These are phyloP conservation scores for Nasonia longicornis DNA, from an alignment of 1,140 invertebrate genomes.

Conservation along the genomic window DNA sequence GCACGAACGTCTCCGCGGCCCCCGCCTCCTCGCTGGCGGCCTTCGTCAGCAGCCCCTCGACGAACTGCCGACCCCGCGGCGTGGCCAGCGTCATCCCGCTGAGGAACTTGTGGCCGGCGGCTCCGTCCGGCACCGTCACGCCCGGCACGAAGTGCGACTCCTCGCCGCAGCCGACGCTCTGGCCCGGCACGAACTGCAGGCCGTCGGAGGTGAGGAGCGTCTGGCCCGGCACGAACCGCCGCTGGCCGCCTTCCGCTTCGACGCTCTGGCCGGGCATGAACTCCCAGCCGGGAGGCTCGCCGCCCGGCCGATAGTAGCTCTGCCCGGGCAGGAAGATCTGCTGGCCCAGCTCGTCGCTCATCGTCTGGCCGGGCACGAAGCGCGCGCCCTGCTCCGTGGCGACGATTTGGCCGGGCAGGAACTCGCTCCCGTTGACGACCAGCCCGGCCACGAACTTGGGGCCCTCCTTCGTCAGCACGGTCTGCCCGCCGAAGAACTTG, in stretches of 20 bases:
- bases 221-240: slow-evolving; percentile 75
- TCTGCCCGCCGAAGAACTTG: slow-evolving; percentile 77
- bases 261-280: slow-evolving; percentile 70
- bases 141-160: slow-evolving; percentile 76
- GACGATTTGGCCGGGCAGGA: slow-evolving; percentile 80
- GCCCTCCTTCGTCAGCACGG: slow-evolving; percentile 74
- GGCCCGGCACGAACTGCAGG: slow-evolving; percentile 76
- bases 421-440: slow-evolving; percentile 68
- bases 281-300: slow-evolving; percentile 55
- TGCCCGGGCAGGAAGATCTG: slow-evolving; percentile 70
- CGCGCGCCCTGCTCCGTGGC: slow-evolving; percentile 69
- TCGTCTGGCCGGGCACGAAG: slow-evolving; percentile 74
- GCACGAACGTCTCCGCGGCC: slow-evolving; percentile 68
- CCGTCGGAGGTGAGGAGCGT: slow-evolving; percentile 71
- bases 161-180: slow-evolving; percentile 68
- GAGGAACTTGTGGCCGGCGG: slow-evolving; percentile 72
- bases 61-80: slow-evolving; percentile 74
- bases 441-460: slow-evolving; percentile 78
- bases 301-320: slow-evolving; percentile 56
- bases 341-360: slow-evolving; percentile 69
- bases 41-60: slow-evolving; percentile 76
- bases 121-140: slow-evolving; percentile 64
- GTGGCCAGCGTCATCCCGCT: slow-evolving; percentile 77
- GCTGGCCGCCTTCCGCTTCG: slow-evolving; percentile 57
- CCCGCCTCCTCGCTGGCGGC: slow-evolving; percentile 51